These are phyloP conservation scores for Sarotherodon lohbergeri DNA, from an alignment of 2,113 vertebrate species.

Conservation along the genomic window DNA sequence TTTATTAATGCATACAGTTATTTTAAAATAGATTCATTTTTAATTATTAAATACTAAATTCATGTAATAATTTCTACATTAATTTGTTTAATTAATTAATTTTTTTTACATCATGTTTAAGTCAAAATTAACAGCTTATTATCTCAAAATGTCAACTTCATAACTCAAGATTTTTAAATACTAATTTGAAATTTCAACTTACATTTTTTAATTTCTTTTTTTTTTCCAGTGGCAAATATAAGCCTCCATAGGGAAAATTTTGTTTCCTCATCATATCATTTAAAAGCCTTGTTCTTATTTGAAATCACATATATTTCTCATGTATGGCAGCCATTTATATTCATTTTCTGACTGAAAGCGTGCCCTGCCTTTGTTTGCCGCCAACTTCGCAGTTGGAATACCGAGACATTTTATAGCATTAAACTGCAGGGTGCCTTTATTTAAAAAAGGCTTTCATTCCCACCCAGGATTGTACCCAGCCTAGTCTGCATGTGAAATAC, in stretches of 20 bases:
- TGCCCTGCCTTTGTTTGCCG: background rate
- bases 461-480: constrained; percentile 9
- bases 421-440: constrained; percentile 50
- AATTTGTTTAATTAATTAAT: background rate
- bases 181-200: background rate
- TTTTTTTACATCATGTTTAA: background rate
- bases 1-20: background rate
- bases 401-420: constrained; percentile 30
- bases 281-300: background rate
- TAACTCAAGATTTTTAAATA: background rate
- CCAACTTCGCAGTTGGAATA: background rate
- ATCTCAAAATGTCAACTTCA: background rate
- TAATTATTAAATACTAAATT: background rate
- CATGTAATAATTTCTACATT: background rate
- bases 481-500: constrained; percentile 21
- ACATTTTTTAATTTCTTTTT: background rate
- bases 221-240: background rate
- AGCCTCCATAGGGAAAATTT: background rate
- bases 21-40: background rate
- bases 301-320: background rate
- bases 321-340: background rate
- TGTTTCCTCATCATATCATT: background rate
- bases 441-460: constrained; percentile 62
- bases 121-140: background rate
- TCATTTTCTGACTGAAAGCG: background rate